Evolutionary conservation across 1,140 invertebrate genomes (phyloP), one percentile per base, ranked within the genome.

Genomic region (Lucilia sericata): DNA sequence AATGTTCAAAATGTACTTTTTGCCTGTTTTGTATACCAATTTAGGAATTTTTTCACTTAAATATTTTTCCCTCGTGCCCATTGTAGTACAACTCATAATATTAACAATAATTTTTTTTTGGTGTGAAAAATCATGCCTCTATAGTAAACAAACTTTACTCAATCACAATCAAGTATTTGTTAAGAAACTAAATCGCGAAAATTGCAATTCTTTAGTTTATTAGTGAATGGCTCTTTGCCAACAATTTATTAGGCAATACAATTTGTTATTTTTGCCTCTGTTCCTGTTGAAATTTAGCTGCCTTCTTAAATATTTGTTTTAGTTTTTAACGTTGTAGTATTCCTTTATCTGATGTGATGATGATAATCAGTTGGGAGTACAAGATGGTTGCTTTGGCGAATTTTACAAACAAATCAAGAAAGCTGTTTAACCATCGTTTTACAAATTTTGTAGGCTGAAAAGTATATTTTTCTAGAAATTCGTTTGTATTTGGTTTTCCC

Each of bases 111-210:
- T 12, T 55, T 42, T 55, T 51, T 30, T 30, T 30, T 30, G 25
- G 51, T 55, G 51, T 55, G 42, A 42, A 55, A 30, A 55, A 55
- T 55, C 51, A 55, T 55, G 12, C 17, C 17, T 8, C 12, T 55
- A 55, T 55, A n/a, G n/a, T n/a, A 55, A 55, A 55, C 51, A 55
- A 55, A 55, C 13, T 55, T 55, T 55, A 55, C 51, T 55, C 51
- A 36, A 75, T 36, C 74, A 75, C n/a, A 75, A 75, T 75, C 74
- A 75, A 30, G 8, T 12, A n/a, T 75, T 75, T 86, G 51, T 55
- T 55, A 55, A 55, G 17, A 55, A 55, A 55, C 51, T 14, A 55
- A 17, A 55, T 55, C 13, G 13, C 13, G 5, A 55, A 55, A 55
- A 55, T 55, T 55, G 51, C 51, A 55, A 55, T 55, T 55, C 51